Evolutionary conservation across 2,888 invertebrate species (phyloP).

Genomic region (Merodon equestris): DNA sequence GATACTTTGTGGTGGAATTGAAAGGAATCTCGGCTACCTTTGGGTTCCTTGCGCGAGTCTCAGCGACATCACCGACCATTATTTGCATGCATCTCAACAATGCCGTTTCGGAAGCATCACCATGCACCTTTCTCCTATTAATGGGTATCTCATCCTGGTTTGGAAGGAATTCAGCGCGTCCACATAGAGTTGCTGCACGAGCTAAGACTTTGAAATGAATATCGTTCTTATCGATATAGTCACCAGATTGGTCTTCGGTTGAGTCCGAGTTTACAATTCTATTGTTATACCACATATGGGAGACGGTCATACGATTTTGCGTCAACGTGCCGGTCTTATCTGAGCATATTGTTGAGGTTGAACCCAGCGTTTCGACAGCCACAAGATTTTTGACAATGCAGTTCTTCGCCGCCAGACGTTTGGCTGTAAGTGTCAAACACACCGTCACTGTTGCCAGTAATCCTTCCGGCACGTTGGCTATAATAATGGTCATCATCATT

Average conservation of each 20-base stretch:
- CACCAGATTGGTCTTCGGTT: slow-evolving; percentile 95
- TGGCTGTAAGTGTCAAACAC: slow-evolving; percentile 96
- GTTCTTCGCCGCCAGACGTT: slow-evolving; percentile 98
- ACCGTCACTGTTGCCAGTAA: slow-evolving; percentile 97
- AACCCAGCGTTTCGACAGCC: slow-evolving; percentile 97
- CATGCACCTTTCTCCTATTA: slow-evolving; percentile 92
- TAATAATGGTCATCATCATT: slow-evolving; percentile 98
- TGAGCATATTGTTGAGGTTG: slow-evolving; percentile 98
- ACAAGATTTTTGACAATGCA: slow-evolving; percentile 98
- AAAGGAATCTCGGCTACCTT: slow-evolving; percentile 93
- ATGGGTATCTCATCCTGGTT: slow-evolving; percentile 93
- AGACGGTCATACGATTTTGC: slow-evolving; percentile 98
- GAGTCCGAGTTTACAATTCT: slow-evolving; percentile 97
- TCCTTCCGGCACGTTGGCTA: slow-evolving; percentile 98
- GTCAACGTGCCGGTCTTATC: slow-evolving; percentile 98
- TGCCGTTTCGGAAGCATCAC: slow-evolving; percentile 94
- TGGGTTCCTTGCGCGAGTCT: slow-evolving; percentile 87
- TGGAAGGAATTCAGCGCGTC: slow-evolving; percentile 96
- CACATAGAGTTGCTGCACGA: slow-evolving; percentile 94
- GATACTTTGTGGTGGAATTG: slow-evolving; percentile 94
- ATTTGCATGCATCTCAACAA: slow-evolving; percentile 93
- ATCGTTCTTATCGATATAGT: slow-evolving; percentile 86
- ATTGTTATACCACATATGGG: slow-evolving; percentile 98
- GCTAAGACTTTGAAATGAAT: slow-evolving; percentile 89
- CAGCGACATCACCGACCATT: slow-evolving; percentile 88